Conservation (phyloP, 1,140 invertebrate species). For the Steinernema feltiae region DNA sequence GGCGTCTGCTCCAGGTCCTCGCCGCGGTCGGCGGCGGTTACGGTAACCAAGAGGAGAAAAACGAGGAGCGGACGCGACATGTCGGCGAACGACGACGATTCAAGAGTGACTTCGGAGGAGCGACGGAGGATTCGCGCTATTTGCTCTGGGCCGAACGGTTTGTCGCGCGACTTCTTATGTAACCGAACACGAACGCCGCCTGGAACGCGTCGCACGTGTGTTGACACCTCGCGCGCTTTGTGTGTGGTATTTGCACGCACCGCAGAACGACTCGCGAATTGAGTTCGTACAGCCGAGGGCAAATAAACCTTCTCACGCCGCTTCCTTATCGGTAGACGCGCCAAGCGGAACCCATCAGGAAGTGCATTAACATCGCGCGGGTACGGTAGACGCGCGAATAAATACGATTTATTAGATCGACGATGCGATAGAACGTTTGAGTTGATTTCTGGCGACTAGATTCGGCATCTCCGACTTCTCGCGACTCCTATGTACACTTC, state of each 20-base stretch:
- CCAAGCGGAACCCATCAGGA: too few relatives aligned
- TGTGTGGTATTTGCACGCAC: neutral
- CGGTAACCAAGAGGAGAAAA: neutral
- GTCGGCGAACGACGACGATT: neutral
- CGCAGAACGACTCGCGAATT: neutral
- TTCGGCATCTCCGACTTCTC: neutral
- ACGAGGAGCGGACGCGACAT: neutral
- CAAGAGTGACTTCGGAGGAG: neutral
- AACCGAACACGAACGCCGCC: neutral
- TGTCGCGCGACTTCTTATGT: neutral
- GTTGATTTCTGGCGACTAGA: neutral
- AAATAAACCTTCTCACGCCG: neutral
- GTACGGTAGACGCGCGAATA: neutral
- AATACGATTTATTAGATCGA: neutral
- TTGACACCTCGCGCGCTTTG: slow-evolving; percentile 6
- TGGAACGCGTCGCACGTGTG: slow-evolving; percentile 6
- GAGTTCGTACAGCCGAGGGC: slow-evolving; percentile 10
- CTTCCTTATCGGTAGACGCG: too few relatives aligned
- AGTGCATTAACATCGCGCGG: neutral
- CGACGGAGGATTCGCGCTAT: neutral
- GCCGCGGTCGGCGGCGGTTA: neutral
- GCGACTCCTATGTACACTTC: neutral
- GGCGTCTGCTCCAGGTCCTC: neutral
- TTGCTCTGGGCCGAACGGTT: neutral
- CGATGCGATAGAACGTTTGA: neutral